phyloP scores from a whole-genome alignment of 2,113 vertebrate species.

The Leucopsar rothschildi region DNA sequence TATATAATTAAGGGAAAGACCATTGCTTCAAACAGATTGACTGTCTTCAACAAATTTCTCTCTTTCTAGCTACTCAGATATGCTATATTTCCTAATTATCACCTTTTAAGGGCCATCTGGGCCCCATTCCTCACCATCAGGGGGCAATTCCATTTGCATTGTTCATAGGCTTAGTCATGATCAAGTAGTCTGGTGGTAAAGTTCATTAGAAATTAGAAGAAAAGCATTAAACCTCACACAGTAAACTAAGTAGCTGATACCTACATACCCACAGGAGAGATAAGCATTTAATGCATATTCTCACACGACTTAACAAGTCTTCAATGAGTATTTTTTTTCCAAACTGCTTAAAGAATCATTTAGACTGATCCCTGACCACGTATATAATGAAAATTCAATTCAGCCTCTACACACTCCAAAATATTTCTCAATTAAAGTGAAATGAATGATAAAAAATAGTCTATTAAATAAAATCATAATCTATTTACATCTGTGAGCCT shows the following conservation, averaged over 20 bases:
- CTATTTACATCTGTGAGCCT: constrained; percentile 30
- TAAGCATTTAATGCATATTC: constrained; percentile 59
- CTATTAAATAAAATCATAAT: constrained; percentile 30
- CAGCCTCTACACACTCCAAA: constrained; percentile 39
- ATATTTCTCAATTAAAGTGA: constrained; percentile 65
- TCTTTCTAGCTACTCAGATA: constrained; percentile 83
- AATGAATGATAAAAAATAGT: constrained; percentile 15
- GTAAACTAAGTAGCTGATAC: constrained; percentile 75
- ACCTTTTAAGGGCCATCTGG: constrained; percentile 99
- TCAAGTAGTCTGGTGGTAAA: constrained; percentile 95
- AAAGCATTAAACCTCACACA: constrained; percentile 80
- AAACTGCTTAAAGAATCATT: constrained; percentile 64
- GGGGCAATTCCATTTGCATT: constrained; percentile 99
- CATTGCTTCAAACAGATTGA: constrained; percentile 83
- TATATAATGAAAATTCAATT: constrained; percentile 63
- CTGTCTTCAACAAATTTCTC: constrained; percentile 82
- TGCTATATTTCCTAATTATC: constrained; percentile 99
- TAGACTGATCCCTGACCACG: constrained; percentile 53
- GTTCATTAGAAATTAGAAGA: constrained; percentile 90
- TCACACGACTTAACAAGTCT: constrained; percentile 65
- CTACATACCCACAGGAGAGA: constrained; percentile 66
- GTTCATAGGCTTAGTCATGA: constrained; percentile 96
- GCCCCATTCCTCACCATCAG: constrained; percentile 96
- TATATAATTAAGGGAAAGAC: constrained; percentile 78
- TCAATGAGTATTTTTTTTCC: constrained; percentile 29